Percentiles rank a stretch among this genome's conserved stretches.
These are phyloP conservation scores for Cossypha caffra DNA, from an alignment of 2,797 vertebrate species.

Conservation along the genomic window DNA sequence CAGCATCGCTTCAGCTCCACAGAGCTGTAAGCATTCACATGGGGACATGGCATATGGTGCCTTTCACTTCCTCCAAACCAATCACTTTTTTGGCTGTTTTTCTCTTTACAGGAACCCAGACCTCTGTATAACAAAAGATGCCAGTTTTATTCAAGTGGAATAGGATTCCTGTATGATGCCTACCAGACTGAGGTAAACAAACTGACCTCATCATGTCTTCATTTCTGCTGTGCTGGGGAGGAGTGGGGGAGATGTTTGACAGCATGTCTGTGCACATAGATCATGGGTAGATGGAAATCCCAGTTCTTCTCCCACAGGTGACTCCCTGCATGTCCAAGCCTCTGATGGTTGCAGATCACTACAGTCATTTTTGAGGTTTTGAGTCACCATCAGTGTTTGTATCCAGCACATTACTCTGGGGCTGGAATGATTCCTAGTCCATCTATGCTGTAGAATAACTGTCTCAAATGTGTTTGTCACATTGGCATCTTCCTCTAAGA, in stretches of 20 bases:
- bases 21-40: background rate
- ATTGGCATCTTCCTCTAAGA: background rate
- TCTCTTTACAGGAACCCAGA: conserved; percentile 83
- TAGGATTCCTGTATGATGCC: conserved; percentile 84
- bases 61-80: background rate
- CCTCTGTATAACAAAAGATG: conserved; percentile 87
- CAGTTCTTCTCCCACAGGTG: background rate
- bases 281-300: background rate
- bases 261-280: background rate
- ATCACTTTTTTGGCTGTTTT: background rate
- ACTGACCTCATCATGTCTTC: background rate
- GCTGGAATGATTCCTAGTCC: background rate
- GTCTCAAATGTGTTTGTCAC: conserved; percentile 11
- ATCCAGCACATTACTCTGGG: background rate
- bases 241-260: background rate
- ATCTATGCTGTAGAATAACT: background rate
- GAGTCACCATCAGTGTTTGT: background rate
- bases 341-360: background rate
- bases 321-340: background rate
- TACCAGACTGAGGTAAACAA: conserved; percentile 88
- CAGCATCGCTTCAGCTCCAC: background rate
- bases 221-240: background rate
- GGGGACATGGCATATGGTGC: background rate
- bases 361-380: background rate
- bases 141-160: conserved; percentile 84